phyloP scores from a whole-genome alignment of 2,888 invertebrate genomes.

The Oscheius myriophilus region DNA sequence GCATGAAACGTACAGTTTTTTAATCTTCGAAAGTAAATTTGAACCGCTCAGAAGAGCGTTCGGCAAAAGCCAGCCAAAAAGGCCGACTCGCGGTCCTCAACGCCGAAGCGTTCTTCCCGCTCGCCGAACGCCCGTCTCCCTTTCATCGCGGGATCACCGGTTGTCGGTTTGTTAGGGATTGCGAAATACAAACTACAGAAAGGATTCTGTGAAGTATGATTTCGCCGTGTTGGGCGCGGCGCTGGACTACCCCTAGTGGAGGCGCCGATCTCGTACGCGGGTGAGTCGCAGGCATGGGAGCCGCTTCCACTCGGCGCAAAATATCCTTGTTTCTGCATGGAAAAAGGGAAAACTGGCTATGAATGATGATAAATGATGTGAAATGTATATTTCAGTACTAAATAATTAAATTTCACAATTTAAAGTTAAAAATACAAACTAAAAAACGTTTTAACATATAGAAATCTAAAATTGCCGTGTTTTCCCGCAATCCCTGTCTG shows the following conservation, averaged over 20 bases:
- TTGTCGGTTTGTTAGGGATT: slow-evolving; percentile 18
- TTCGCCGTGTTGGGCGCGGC: neutral
- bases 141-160: slow-evolving; percentile 20
- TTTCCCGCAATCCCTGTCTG: too few species aligned
- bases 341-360: too few species aligned
- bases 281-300: too few species aligned
- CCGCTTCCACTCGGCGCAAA: too few species aligned
- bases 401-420: too few species aligned
- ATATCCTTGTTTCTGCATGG: too few species aligned
- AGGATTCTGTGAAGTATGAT: slow-evolving; percentile 29
- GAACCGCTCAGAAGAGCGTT: slow-evolving; percentile 26
- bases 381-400: too few species aligned
- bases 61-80: slow-evolving; percentile 16
- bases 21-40: neutral
- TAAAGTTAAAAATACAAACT: too few species aligned
- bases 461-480: too few species aligned
- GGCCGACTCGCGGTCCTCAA: slow-evolving; percentile 23
- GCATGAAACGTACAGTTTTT: too few species aligned
- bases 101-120: slow-evolving; percentile 24
- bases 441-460: too few species aligned
- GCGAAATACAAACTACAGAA: slow-evolving; percentile 24
- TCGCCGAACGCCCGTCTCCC: slow-evolving; percentile 21
- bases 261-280: neutral
- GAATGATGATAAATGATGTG: too few species aligned
- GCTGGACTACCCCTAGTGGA: neutral